Base-by-base conservation (phyloP, 1,140 invertebrate genomes). In the Sycophaga agraensis region DNA sequence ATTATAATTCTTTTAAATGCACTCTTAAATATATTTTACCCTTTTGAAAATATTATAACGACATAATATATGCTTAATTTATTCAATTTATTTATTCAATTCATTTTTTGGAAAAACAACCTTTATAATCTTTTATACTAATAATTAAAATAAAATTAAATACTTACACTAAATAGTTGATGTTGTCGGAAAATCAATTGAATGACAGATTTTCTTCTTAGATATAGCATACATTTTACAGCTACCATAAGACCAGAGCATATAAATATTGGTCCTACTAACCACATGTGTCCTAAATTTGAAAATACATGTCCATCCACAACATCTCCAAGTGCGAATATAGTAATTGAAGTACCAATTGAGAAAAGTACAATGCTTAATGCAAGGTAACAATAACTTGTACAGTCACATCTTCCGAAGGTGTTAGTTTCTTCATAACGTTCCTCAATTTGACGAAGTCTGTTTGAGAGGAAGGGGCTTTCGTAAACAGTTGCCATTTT, bases 171-270 rank as follows among this genome's bases (percentile, higher is more conserved):
- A 53, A 87, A 81, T 57, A 87, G 77, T 53, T 84, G 83, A 66
- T 85, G 80, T 66, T 87, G 86, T 65, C 86, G 83, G 16, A 86
- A 74, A 35, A 88, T 79, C 84, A 88, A 85, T 72, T 87, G 84
- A 55, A 88, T 85, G 39, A 88, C 82, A 70, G 84, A 86, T 72
- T 87, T 87, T 71, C 84, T 82, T 65, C 86, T 74, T 46, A 88
- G 76, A 73, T 88, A 88, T 31, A 88, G 72, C 77, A 87, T 84
- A 69, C 85, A 87, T 71, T 87, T 88, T 2, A 87, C 84, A 45
- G 85, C 87, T 34, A 88, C 83, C 86, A 88, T 87, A 66, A 87
- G 82, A 49, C 86, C 86, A 37, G 85, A 87, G 76, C 86, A 86
- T 64, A 88, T 87, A 73, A 87, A 87, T 69, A 88, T 84, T 12